Evolutionary conservation across 2,888 invertebrate genomes (phyloP).

Genomic region (Parnassius glacialis): DNA sequence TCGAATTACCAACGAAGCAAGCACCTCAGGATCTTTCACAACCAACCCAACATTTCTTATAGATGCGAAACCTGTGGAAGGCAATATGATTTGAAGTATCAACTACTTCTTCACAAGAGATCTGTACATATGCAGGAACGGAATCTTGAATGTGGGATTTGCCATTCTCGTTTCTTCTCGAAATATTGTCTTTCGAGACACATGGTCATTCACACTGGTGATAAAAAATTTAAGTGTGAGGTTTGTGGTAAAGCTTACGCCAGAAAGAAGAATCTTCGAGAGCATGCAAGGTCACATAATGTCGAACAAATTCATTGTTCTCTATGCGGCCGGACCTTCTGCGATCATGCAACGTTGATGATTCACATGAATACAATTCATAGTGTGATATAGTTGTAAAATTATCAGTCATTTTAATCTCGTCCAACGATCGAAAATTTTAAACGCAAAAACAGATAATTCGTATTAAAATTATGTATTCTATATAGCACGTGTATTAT

Average conservation of each 20-base stretch:
- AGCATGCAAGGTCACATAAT: slow-evolving; percentile 54
- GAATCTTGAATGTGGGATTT: slow-evolving; percentile 58
- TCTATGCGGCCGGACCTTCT: slow-evolving; percentile 45
- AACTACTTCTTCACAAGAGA: slow-evolving; percentile 55
- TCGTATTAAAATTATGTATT: slow-evolving; percentile 4
- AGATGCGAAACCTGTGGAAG: slow-evolving; percentile 60
- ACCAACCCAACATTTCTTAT: slow-evolving; percentile 46
- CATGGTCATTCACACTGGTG: slow-evolving; percentile 74
- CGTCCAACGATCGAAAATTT: neutral
- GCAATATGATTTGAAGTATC: slow-evolving; percentile 61
- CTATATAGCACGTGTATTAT: slow-evolving; percentile 26
- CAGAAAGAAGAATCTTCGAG: slow-evolving; percentile 50
- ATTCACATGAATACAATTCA: slow-evolving; percentile 38
- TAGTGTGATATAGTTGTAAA: neutral
- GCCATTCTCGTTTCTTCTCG: slow-evolving; percentile 60
- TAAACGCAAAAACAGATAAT: neutral
- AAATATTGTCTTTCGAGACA: slow-evolving; percentile 68
- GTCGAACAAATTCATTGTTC: slow-evolving; percentile 37
- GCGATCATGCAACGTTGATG: slow-evolving; percentile 40
- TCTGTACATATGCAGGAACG: slow-evolving; percentile 64
- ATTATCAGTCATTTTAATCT: neutral
- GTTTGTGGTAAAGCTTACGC: slow-evolving; percentile 71
- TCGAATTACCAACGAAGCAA: slow-evolving; percentile 62
- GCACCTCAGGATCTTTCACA: slow-evolving; percentile 59
- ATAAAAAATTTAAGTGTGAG: slow-evolving; percentile 70